Evolutionary conservation across 1,140 invertebrate genomes (phyloP).

Genomic region (Plutomurus gul): DNA sequence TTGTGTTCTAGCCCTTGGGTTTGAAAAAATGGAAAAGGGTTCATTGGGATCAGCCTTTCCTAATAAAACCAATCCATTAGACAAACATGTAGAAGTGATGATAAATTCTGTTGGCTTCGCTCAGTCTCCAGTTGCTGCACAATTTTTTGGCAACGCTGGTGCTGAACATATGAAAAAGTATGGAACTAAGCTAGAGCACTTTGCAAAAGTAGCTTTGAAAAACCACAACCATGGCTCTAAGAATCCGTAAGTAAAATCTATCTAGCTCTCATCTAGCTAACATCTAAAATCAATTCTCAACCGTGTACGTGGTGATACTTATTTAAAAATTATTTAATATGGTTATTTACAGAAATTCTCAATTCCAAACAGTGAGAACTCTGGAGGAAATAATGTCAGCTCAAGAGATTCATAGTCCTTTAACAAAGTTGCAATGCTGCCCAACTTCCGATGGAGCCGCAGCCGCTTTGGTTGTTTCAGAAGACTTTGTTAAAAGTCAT

Average conservation of each 20-base stretch:
- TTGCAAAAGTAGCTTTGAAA: conserved; percentile 97
- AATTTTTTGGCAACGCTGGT: conserved; percentile 96
- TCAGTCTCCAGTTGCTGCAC: conserved; percentile 82
- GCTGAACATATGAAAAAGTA: conserved; percentile 97
- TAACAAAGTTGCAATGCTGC: conserved; percentile 95
- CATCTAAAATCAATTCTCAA: background rate
- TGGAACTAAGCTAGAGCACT: conserved; percentile 87
- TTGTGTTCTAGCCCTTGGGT: conserved; percentile 90
- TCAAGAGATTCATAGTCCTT: conserved; percentile 79
- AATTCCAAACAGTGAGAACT: conserved; percentile 87
- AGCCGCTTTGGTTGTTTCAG: conserved; percentile 86
- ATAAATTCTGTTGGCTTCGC: conserved; percentile 77
- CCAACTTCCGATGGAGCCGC: conserved; percentile 96
- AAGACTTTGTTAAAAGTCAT: conserved; percentile 84
- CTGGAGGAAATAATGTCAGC: conserved; percentile 87
- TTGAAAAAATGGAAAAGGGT: conserved; percentile 97
- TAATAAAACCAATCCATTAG: conserved; percentile 91
- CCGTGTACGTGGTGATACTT: background rate
- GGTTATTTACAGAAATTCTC: conserved; percentile 72
- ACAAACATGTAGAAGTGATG: conserved; percentile 88
- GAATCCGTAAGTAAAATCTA: conserved; percentile 74
- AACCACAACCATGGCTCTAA: conserved; percentile 96
- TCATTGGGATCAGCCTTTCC: conserved; percentile 77
- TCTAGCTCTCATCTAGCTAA: background rate
- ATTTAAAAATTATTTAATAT: background rate